Evolutionary conservation across 92 coral and sea anemone genomes (phyloP).

Genomic region (Porites cylindrica): DNA sequence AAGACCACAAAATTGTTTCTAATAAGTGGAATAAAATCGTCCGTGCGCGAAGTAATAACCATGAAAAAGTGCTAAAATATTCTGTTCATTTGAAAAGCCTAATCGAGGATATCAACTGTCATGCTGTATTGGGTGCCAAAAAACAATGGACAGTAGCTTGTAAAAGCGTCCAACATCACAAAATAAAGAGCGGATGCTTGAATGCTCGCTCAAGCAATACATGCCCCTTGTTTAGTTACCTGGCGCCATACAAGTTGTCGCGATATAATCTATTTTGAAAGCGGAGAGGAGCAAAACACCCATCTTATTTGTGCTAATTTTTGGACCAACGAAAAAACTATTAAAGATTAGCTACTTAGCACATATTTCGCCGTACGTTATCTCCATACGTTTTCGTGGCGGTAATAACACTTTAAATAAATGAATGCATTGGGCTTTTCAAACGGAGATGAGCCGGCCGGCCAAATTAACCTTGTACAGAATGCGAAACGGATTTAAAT

Average conservation of each 20-base stretch:
- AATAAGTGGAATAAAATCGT: not conserved
- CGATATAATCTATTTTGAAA: conserved; percentile 14
- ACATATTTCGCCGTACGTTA: too few species aligned
- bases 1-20: not conserved
- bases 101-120: too few species aligned
- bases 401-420: too few species aligned
- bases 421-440: not conserved
- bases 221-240: conserved; percentile 9
- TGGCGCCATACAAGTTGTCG: conserved; percentile 51
- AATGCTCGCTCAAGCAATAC: not conserved
- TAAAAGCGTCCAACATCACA: too few species aligned
- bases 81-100: too few species aligned
- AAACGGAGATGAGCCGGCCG: not conserved
- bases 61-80: not conserved
- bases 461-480: too few species aligned
- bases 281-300: not conserved
- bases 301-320: not conserved
- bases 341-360: too few species aligned
- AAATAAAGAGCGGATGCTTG: too few species aligned
- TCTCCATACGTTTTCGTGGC: too few species aligned
- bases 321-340: not conserved
- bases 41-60: not conserved
- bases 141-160: too few species aligned
- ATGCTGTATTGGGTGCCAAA: too few species aligned
- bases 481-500: too few species aligned